Conservation (phyloP, 64 coral and sea anemone genomes). For the Actinia tenebrosa region DNA sequence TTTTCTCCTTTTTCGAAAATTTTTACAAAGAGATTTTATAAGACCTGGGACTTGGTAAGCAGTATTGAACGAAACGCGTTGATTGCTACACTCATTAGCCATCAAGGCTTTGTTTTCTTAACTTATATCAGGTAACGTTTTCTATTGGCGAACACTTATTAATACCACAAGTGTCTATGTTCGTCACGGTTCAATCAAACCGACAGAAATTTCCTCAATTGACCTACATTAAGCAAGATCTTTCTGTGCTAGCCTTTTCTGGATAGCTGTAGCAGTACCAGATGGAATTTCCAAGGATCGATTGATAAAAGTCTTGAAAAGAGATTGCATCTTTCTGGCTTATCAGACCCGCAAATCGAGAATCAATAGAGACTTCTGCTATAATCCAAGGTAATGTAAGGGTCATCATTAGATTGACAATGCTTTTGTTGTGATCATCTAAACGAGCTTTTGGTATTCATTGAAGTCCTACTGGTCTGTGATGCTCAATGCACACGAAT, state of each 20-base stretch:
- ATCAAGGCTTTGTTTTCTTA: slow-evolving; percentile 5
- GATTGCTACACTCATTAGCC: background rate
- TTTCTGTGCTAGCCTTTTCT: background rate
- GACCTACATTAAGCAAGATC: background rate
- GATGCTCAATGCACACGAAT: background rate
- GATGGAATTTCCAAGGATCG: background rate
- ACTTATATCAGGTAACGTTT: background rate
- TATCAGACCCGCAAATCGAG: background rate
- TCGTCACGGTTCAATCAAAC: background rate
- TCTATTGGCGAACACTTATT: slow-evolving; percentile 20
- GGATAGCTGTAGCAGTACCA: background rate
- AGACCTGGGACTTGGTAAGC: background rate
- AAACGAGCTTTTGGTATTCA: slow-evolving; percentile 2
- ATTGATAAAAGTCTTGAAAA: background rate
- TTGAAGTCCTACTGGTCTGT: background rate
- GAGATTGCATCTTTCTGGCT: background rate
- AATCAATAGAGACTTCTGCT: slow-evolving; percentile 3
- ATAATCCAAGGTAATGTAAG: slow-evolving; percentile 8
- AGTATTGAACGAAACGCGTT: background rate
- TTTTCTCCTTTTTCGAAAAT: background rate
- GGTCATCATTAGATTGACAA: slow-evolving; percentile 11
- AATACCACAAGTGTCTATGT: background rate
- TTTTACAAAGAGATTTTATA: background rate
- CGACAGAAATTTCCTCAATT: background rate
- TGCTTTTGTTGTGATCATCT: slow-evolving; percentile 14